Evolutionary conservation across 2,797 vertebrate genomes (phyloP), one percentile per base, ranked within the genome.

Genomic region (Oreochromis mossambicus): DNA sequence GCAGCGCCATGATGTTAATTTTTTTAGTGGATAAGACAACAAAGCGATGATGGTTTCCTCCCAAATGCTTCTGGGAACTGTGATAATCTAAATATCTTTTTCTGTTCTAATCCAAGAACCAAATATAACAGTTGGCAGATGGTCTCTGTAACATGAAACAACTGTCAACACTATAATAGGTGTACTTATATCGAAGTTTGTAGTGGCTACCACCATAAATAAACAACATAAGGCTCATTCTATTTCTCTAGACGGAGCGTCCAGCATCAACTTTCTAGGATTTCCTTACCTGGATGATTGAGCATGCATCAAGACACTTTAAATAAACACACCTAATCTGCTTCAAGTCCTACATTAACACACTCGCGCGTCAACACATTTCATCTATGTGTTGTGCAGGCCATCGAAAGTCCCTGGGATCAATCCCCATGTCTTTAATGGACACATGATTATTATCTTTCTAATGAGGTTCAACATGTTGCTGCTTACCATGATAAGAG

Each of bases 401-500:
- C 36, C 78, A 70, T 85, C 61, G 52, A 48, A 56, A 77, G 50
- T 55, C 77, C 41, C 32, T 13, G 29, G 6, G 84, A 55, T 85
- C 56, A 88, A 91, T 90, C 77, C 77, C 83, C 88, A 89, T 88
- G 86, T 88, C 83, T 92, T 88, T 86, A 91, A 91, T 91, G 90
- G 85, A 14, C 84, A 94, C 91, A 91, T 94, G 87, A 94, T 94
- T 85, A 92, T 95, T 94, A 94, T 95, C 90, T 94, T 94, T 94
- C 84, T 94, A 95, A 96, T 95, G 91, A 94, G 88, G 52, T 91
- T 81, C 90, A 94, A 92, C 93, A 79, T 94, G 94, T 92, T 92
- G 82, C 92, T 92, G 90, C 76, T 96, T 95, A 92, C 80, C 95
- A 95, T 95, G 83, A 95, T 84, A 96, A 95, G 68, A 81, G 82